A percentile compares a stretch with the other conserved stretches of the same genome.
Evolutionary conservation across 2,113 vertebrate species (phyloP).

Genomic region (Passer montanus): DNA sequence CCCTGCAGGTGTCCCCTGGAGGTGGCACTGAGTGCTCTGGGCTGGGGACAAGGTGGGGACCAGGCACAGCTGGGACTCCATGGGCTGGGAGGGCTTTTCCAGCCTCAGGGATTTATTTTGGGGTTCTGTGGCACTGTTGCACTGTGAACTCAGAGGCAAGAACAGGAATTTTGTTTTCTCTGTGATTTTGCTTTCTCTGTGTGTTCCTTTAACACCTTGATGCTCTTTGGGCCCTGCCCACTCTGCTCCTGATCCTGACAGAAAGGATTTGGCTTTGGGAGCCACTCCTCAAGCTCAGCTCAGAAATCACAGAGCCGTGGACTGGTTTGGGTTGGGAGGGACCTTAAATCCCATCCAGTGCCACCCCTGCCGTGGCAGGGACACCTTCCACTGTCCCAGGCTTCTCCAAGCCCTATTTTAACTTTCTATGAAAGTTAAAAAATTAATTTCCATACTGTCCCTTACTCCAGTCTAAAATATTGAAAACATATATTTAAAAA

Average conservation of each 20-base stretch:
- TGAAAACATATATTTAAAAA: not conserved
- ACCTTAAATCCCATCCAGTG: not conserved
- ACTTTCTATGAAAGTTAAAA: not conserved
- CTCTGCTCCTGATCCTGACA: not conserved
- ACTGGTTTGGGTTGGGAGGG: not conserved
- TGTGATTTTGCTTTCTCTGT: not conserved
- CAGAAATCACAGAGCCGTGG: not conserved
- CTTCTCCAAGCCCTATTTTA: not conserved
- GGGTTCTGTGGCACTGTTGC: not conserved
- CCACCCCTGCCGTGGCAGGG: not conserved
- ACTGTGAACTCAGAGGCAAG: not conserved
- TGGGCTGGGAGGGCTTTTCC: not conserved
- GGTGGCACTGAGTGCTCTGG: not conserved
- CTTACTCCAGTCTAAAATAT: not conserved
- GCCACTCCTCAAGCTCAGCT: not conserved
- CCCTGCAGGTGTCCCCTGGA: not conserved
- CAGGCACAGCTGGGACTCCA: accelerated
- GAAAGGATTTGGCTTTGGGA: not conserved
- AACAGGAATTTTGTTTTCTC: not conserved
- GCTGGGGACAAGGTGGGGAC: not conserved
- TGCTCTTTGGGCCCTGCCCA: not conserved
- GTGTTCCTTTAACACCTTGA: not conserved
- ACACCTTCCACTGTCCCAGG: not conserved
- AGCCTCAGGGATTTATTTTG: accelerated
- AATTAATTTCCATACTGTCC: not conserved